Percentiles rank a stretch among this genome's conserved stretches.
phyloP scores from a whole-genome alignment of 2,113 vertebrate species.

The Centropristis striata region DNA sequence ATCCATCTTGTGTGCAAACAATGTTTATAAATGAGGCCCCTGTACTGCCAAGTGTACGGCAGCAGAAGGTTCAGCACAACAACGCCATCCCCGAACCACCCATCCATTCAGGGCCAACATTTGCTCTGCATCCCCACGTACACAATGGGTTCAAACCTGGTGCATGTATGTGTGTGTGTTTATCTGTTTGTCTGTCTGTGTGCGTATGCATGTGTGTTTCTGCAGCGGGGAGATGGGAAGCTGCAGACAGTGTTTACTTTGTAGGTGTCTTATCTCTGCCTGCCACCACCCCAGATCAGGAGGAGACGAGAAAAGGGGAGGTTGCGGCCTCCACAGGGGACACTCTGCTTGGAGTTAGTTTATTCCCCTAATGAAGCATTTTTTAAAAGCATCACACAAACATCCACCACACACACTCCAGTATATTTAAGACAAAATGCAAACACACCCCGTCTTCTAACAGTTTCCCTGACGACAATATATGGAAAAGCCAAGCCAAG shows the following conservation, averaged over 20 bases:
- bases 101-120: constrained; percentile 16
- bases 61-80: constrained; percentile 26
- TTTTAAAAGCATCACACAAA: constrained; percentile 41
- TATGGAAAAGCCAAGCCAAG: background rate
- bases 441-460: constrained; percentile 7
- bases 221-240: constrained; percentile 3
- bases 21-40: constrained; percentile 35
- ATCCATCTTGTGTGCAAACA: constrained; percentile 39
- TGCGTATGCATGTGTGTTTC: background rate
- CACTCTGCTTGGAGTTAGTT: background rate
- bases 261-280: constrained; percentile 59
- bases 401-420: background rate
- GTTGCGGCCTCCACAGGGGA: constrained; percentile 24
- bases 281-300: constrained; percentile 31
- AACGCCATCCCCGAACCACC: constrained; percentile 2
- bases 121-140: constrained; percentile 2
- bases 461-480: constrained; percentile 15
- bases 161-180: background rate
- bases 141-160: constrained; percentile 24
- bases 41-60: constrained; percentile 25
- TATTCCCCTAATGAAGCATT: constrained; percentile 28
- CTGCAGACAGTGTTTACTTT: constrained; percentile 40
- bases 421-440: constrained; percentile 25
- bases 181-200: constrained; percentile 8
- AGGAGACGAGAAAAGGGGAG: constrained; percentile 14